These are phyloP conservation scores for Illadopsis cleaveri DNA, from an alignment of 2,113 vertebrate species.

Conservation along the genomic window DNA sequence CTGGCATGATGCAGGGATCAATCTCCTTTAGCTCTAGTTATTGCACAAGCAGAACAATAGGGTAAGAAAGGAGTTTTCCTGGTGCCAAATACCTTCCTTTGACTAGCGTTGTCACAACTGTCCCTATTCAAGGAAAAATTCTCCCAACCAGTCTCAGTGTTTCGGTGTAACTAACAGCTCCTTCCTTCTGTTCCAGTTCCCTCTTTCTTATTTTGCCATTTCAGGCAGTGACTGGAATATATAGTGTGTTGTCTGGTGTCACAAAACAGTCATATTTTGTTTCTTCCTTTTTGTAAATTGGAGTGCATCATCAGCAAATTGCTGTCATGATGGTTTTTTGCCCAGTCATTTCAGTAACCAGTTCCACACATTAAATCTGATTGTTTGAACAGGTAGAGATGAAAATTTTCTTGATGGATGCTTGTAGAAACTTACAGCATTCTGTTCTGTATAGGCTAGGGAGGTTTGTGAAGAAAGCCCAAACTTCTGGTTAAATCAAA, in stretches of 20 bases:
- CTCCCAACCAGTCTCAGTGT: neutral
- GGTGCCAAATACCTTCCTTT: neutral
- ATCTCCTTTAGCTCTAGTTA: neutral
- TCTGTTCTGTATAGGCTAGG: neutral
- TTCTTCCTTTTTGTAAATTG: neutral
- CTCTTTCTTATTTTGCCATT: neutral
- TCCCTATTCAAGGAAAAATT: neutral
- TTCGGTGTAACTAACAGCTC: neutral
- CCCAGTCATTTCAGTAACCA: neutral
- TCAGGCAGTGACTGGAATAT: neutral
- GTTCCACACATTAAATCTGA: neutral
- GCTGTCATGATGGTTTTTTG: neutral
- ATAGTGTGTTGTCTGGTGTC: neutral
- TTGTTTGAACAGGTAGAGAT: neutral
- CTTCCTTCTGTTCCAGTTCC: neutral
- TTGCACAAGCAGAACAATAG: neutral
- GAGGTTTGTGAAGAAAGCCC: neutral
- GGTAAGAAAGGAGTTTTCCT: neutral
- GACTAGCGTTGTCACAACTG: neutral
- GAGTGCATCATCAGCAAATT: neutral
- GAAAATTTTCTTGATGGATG: neutral
- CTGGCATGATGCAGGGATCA: neutral
- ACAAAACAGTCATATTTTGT: neutral
- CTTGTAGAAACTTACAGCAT: neutral
- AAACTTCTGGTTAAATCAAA: neutral